These are phyloP conservation scores for Dasysyrphus tricinctus DNA, from an alignment of 2,888 invertebrate genomes.

Conservation along the genomic window DNA sequence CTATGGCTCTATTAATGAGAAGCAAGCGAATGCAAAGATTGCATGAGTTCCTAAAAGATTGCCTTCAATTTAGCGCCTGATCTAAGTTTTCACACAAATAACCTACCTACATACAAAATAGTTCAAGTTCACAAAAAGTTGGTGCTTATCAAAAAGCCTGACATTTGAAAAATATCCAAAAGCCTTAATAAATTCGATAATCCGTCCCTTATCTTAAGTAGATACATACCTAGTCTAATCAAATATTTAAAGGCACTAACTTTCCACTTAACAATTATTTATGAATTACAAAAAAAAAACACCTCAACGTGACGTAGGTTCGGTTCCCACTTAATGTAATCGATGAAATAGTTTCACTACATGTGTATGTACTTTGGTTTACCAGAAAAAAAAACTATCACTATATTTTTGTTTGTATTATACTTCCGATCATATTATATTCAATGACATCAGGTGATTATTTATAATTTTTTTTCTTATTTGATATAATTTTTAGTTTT, in stretches of 20 bases:
- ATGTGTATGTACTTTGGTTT: too few relatives aligned
- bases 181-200: background rate
- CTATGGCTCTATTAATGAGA: too few relatives aligned
- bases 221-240: background rate
- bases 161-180: background rate
- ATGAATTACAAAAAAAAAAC: background rate
- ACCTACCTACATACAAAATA: too few relatives aligned
- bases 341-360: constrained; percentile 1
- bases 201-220: background rate
- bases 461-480: background rate
- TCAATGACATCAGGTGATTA: constrained; percentile 2
- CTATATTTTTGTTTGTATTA: background rate
- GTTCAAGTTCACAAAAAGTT: too few relatives aligned
- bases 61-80: too few relatives aligned
- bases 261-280: constrained; percentile 11
- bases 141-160: too few relatives aligned
- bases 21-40: too few relatives aligned
- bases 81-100: too few relatives aligned
- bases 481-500: background rate
- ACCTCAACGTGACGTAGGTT: background rate
- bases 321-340: background rate
- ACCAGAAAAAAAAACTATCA: background rate
- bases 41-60: too few relatives aligned
- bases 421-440: background rate
- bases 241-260: background rate